Base-by-base conservation (phyloP, 1,140 invertebrate species). In the Probaryconus sp. region DNA sequence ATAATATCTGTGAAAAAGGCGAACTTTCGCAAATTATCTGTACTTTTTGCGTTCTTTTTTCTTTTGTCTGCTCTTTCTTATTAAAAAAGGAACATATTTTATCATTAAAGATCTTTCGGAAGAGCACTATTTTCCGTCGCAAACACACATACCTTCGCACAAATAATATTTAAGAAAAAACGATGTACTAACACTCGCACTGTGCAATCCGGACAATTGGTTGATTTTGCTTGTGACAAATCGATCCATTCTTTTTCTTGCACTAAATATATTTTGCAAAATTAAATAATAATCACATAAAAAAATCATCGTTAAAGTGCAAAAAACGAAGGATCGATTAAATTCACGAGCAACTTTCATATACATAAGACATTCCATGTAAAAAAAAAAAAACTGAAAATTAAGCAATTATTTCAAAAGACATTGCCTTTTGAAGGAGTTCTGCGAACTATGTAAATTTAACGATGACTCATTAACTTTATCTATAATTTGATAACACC, bases 151-250 rank as follows among this genome's bases (percentile, higher is more conserved):
- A 13, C 13, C n/a, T 18, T 3, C 28, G 33, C 45, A 24, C 37
- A 70, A 63, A 50, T 28, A 7, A 60, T 33, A 60, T 37, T 65
- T 17, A 76, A 68, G 45, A 64, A 31, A 75, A 50, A 71, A 71
- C 70, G 56, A 64, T 58, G 10, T 76, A 81, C 69, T 71, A 76
- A 78, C 76, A 78, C 47, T 71, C 63, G 42, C 63, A 76, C 74
- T 50, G 53, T 35, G 21, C 53, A 42, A 28, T 40, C 18, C 45
- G 21, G 26, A 53, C 64, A 64, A 43, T 70, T n/a, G 13, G n/a
- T n/a, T n/a, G n/a, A n/a, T 63, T 63, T 48, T 14, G 33, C 61
- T 50, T 43, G 56, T 56, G 17, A 63, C 48, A 9, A 5, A n/a
- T 30, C 28, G 28, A 30, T 30, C 28, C 28, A 30, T 30, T 30